A percentile compares a stretch with the other conserved stretches of the same genome.
phyloP scores from a whole-genome alignment of 2,888 invertebrate genomes.

The Cordilura impudica region DNA sequence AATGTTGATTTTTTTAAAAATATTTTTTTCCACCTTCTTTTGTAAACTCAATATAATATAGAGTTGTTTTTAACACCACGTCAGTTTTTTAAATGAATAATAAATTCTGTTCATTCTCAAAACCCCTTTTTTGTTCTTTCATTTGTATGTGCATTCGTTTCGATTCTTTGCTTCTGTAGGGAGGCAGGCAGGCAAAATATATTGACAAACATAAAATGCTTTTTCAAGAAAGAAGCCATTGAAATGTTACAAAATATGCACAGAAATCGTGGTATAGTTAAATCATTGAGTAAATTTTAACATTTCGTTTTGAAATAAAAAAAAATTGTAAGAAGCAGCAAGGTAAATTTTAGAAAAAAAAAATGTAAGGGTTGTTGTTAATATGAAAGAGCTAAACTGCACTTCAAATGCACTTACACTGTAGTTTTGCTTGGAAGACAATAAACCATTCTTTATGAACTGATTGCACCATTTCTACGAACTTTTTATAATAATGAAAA shows the following conservation, averaged over 20 bases:
- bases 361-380: slow-evolving; percentile 10
- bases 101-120: slow-evolving; percentile 39
- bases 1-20: neutral
- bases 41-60: slow-evolving; percentile 8
- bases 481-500: too few relatives aligned
- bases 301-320: slow-evolving; percentile 21
- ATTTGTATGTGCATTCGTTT: neutral
- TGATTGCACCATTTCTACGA: neutral
- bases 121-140: slow-evolving; percentile 45
- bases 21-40: slow-evolving; percentile 1
- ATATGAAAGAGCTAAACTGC: slow-evolving; percentile 1
- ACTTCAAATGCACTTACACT: neutral
- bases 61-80: slow-evolving; percentile 55
- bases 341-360: slow-evolving; percentile 3
- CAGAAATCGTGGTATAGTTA: slow-evolving; percentile 1
- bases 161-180: slow-evolving; percentile 12
- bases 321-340: too few relatives aligned
- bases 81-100: slow-evolving; percentile 57
- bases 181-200: slow-evolving; percentile 26
- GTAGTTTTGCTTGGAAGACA: neutral
- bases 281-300: slow-evolving; percentile 20
- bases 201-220: slow-evolving; percentile 30
- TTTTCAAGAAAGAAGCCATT: slow-evolving; percentile 59
- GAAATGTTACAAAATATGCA: slow-evolving; percentile 54
- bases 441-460: neutral